Evolutionary conservation across 2,113 vertebrate genomes (phyloP), one percentile per base, ranked within the genome.

Genomic region (Xiphophorus maculatus): DNA sequence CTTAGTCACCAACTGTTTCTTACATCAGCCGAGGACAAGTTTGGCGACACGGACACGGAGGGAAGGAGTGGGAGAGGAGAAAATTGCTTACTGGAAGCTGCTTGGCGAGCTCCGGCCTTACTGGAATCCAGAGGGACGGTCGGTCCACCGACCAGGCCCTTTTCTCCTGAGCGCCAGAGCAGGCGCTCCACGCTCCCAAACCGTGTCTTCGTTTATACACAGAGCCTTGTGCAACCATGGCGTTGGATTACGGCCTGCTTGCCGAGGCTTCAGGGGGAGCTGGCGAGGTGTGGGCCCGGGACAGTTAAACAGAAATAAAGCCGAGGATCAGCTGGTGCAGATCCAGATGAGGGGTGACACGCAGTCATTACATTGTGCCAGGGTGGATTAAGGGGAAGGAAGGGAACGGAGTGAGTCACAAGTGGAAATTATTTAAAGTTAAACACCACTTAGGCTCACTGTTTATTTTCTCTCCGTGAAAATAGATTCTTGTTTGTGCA

Each of bases 1-100:
- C 84, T 91, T 84, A 84, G 90, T 92, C 87, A 90, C 89, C 82
- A 70, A 84, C 85, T 64, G 83, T 81, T 90, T 82, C 85, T 91
- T 90, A 81, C 90, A 79, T 91, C 77, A 89, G 75, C 80, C 76
- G 73, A 74, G 84, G 83, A 90, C 80, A 74, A 79, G 78, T 86
- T 64, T 35, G 63, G 81, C 91, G 83, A 86, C 80, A 77, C 9
- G 64, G 64, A 86, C 80, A 78, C 11, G 63, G 64, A 29, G 63
- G 76, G 29, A 74, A 65, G 75, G 77, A 77, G 63, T 30, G 69
- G 82, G 15, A 68, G 68, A 73, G 51, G 37, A 75, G 72, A 81
- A 81, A 84, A 87, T 69, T n/a, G 44, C 54, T 91, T 88, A 85
- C 92, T 85, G 92, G 88, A 92, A 92, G 68, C 54, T 83, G 64